Percentiles rank a stretch among this genome's conserved stretches.
phyloP scores from a whole-genome alignment of 1,140 invertebrate species.

The Zaprionus ghesquierei region DNA sequence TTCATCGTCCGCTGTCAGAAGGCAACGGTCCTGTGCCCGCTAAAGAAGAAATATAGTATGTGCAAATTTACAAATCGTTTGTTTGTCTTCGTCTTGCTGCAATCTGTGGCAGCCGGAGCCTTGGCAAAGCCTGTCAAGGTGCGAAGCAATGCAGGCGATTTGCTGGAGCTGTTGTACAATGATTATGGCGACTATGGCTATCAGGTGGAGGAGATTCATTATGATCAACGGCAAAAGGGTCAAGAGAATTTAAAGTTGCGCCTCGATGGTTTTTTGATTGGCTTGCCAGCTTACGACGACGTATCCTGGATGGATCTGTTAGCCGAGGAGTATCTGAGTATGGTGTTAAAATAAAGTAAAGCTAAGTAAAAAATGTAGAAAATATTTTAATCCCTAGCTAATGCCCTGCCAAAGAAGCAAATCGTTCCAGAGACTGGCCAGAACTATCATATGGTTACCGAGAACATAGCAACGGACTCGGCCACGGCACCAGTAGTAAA shows the following conservation, averaged over 20 bases:
- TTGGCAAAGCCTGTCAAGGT: conserved; percentile 17
- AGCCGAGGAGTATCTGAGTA: conserved; percentile 51
- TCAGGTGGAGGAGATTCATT: conserved; percentile 65
- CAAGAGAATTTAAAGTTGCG: conserved; percentile 64
- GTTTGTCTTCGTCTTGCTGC: conserved; percentile 64
- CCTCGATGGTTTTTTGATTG: conserved; percentile 72
- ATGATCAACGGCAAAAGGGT: conserved; percentile 77
- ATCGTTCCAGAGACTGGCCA: conserved; percentile 11
- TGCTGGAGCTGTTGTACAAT: conserved; percentile 63
- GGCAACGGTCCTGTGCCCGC: conserved; percentile 54
- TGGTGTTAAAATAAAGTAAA: neutral
- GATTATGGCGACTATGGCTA: conserved; percentile 62
- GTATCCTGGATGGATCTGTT: conserved; percentile 42
- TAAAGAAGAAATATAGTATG: conserved; percentile 46
- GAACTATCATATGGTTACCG: conserved; percentile 27
- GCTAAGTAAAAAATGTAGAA: neutral
- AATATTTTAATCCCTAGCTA: neutral
- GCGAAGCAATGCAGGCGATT: conserved; percentile 43
- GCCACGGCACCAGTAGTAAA: conserved; percentile 14
- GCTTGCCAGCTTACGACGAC: conserved; percentile 43
- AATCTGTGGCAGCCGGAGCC: conserved; percentile 2
- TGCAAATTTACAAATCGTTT: conserved; percentile 79
- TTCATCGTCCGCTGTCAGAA: conserved; percentile 52
- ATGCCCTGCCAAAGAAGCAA: conserved; percentile 29
- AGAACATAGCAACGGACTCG: conserved; percentile 10